Conservation (phyloP, 2,113 vertebrate genomes). For the Mormyrus iriodes region DNA sequence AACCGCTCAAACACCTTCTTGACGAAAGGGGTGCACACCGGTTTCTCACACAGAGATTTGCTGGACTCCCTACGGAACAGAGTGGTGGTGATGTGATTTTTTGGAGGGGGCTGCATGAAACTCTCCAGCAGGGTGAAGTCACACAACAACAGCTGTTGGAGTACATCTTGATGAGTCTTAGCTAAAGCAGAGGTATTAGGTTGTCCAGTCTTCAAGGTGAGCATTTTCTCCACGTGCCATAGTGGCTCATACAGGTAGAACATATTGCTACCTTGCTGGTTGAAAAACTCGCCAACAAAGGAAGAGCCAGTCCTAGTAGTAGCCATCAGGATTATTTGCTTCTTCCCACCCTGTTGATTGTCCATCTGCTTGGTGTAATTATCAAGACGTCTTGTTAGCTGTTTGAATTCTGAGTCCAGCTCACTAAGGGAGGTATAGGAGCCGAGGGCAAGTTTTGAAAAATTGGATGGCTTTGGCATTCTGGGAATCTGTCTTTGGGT, state of each 20-base stretch:
- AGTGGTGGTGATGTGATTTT: constrained; percentile 71
- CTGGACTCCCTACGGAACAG: constrained; percentile 89
- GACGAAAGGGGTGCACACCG: constrained; percentile 76
- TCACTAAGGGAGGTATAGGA: constrained; percentile 62
- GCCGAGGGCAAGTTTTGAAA: constrained; percentile 43
- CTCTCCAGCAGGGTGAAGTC: constrained; percentile 82
- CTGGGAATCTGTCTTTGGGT: constrained; percentile 70
- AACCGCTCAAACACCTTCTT: constrained; percentile 84
- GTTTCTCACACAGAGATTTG: constrained; percentile 79
- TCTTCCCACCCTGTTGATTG: constrained; percentile 41
- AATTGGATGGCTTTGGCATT: constrained; percentile 56
- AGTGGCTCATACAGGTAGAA: constrained; percentile 95
- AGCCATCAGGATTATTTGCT: constrained; percentile 84
- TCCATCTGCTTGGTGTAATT: constrained; percentile 66
- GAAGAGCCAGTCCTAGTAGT: constrained; percentile 94
- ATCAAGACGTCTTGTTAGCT: constrained; percentile 65
- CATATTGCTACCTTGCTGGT: constrained; percentile 84
- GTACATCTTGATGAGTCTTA: constrained; percentile 78
- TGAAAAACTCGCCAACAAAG: constrained; percentile 95
- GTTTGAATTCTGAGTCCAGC: constrained; percentile 58
- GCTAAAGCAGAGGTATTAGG: constrained; percentile 73
- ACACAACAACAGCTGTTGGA: constrained; percentile 82
- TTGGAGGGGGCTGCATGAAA: constrained; percentile 74
- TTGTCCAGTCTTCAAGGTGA: constrained; percentile 70
- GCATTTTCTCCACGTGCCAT: constrained; percentile 87